phyloP scores from a whole-genome alignment of 2,797 vertebrate species.

The Acanthiza pusilla region DNA sequence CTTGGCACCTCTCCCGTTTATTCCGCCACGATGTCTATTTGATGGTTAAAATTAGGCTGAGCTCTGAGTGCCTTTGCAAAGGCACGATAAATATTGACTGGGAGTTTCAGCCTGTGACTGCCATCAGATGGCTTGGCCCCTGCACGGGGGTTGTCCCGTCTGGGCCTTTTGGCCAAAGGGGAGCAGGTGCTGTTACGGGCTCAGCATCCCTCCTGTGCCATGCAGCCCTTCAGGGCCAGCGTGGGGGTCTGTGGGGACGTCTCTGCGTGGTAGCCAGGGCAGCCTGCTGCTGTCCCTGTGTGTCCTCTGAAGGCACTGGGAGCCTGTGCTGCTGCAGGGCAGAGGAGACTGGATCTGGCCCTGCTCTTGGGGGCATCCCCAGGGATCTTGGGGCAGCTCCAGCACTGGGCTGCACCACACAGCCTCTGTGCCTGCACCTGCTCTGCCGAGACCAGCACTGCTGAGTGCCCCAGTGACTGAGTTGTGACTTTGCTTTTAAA shows the following conservation, averaged over 20 bases:
- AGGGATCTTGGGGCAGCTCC: neutral
- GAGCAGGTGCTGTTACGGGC: neutral
- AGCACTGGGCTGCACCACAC: accelerated
- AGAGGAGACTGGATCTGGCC: neutral
- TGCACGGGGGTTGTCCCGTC: neutral
- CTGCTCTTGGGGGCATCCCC: neutral
- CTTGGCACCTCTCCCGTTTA: slow-evolving; percentile 25
- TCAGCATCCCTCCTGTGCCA: accelerated
- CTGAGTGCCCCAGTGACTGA: neutral
- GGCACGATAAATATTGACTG: slow-evolving; percentile 31
- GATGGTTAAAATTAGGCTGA: slow-evolving; percentile 43
- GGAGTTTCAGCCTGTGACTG: neutral
- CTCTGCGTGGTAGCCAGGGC: neutral
- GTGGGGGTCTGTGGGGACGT: neutral
- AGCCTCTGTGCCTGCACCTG: neutral
- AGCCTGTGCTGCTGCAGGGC: neutral
- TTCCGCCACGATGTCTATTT: slow-evolving; percentile 6
- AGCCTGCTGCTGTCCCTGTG: neutral
- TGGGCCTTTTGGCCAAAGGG: neutral
- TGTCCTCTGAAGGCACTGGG: neutral
- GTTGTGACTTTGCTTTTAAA: neutral
- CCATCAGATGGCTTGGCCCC: neutral
- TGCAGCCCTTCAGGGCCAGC: neutral
- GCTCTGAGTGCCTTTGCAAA: slow-evolving; percentile 10
- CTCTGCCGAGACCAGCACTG: accelerated